Conservation (phyloP, 2,113 vertebrate genomes). For the Microtus montanus region DNA sequence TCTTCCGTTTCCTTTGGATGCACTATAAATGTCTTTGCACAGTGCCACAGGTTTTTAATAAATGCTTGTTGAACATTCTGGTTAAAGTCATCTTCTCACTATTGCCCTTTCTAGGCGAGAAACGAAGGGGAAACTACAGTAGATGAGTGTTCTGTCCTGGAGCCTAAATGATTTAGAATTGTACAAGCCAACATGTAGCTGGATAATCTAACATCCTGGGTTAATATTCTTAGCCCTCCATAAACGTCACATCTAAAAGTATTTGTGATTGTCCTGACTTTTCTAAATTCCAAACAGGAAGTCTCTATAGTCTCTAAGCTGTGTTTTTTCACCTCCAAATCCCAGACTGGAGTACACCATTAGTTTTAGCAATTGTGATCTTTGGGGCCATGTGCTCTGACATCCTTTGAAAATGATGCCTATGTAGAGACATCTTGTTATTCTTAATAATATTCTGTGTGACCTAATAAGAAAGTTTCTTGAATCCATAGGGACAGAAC, state of each 20-base stretch:
- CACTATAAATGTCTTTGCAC: constrained; percentile 55
- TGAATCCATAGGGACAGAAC: constrained; percentile 51
- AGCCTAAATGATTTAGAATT: constrained; percentile 68
- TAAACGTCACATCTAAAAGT: constrained; percentile 71
- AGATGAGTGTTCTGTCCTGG: constrained; percentile 61
- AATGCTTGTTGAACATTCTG: constrained; percentile 71
- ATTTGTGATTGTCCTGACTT: constrained; percentile 72
- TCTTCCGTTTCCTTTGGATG: constrained; percentile 60
- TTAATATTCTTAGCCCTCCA: constrained; percentile 71
- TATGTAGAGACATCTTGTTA: constrained; percentile 80
- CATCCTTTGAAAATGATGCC: constrained; percentile 69
- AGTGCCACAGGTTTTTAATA: constrained; percentile 67
- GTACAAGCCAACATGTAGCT: constrained; percentile 59
- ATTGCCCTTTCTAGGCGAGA: constrained; percentile 80
- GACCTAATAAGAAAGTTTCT: constrained; percentile 68
- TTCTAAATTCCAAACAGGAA: constrained; percentile 79
- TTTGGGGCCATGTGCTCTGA: constrained; percentile 72
- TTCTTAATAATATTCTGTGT: constrained; percentile 68
- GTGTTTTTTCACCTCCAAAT: constrained; percentile 66
- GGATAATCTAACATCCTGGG: constrained; percentile 27
- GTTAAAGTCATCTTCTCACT: constrained; percentile 75
- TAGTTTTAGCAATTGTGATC: constrained; percentile 66
- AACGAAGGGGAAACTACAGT: constrained; percentile 46
- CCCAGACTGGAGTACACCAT: constrained; percentile 61
- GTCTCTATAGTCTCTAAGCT: constrained; percentile 52